Conservation (phyloP, 2,888 invertebrate species). For the Escarpia spicata region DNA sequence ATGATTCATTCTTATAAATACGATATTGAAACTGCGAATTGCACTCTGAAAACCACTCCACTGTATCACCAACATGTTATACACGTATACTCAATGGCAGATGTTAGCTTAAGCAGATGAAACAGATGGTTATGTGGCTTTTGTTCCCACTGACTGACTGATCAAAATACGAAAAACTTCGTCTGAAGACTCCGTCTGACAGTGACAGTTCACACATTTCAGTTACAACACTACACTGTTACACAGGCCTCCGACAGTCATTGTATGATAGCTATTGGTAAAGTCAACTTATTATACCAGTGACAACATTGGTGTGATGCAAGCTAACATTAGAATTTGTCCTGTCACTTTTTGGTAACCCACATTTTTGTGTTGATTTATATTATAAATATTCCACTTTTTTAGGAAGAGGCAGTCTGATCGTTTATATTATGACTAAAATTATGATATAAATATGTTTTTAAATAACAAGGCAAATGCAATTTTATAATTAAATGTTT, state of each 20-base stretch:
- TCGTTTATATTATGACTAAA: too few relatives aligned
- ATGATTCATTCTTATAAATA: neutral
- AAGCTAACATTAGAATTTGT: neutral
- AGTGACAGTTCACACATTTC: neutral
- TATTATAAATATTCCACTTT: too few relatives aligned
- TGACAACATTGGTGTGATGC: neutral
- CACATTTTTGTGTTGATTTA: too few relatives aligned
- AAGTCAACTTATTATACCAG: neutral
- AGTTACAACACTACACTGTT: neutral
- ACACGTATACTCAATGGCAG: neutral
- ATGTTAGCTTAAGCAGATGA: neutral
- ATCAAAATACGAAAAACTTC: neutral
- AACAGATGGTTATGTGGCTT: neutral
- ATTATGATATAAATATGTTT: too few relatives aligned
- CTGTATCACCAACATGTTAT: neutral
- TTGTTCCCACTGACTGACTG: neutral
- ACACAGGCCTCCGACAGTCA: neutral
- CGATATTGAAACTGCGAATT: constrained; percentile 3
- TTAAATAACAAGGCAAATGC: too few relatives aligned
- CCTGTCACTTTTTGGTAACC: neutral
- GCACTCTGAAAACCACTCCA: neutral
- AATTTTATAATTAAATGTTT: too few relatives aligned
- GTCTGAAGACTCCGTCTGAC: too few relatives aligned
- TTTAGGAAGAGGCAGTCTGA: too few relatives aligned
- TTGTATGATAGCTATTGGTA: neutral